These are phyloP conservation scores for Cremastobaeus sp. DNA, from an alignment of 2,888 invertebrate genomes.

Conservation along the genomic window DNA sequence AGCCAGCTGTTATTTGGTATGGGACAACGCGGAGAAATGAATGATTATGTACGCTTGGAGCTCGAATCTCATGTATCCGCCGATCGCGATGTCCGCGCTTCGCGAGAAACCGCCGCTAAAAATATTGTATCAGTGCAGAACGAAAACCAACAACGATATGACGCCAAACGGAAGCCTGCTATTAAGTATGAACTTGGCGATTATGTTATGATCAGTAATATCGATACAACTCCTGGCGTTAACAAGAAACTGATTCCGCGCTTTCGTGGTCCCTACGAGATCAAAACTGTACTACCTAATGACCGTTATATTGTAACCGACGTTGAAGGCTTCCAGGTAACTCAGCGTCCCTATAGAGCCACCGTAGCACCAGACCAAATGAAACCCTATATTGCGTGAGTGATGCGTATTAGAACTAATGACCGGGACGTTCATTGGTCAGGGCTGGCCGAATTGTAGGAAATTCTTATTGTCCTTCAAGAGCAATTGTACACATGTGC, in stretches of 20 bases:
- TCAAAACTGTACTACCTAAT: neutral
- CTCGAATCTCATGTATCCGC: neutral
- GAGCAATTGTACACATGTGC: too few species aligned
- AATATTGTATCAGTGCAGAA: neutral
- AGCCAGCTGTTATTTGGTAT: constrained; percentile 66
- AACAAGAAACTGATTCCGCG: neutral
- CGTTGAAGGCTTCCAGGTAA: neutral
- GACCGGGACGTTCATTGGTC: too few species aligned
- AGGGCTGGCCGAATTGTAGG: too few species aligned
- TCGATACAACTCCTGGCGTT: neutral
- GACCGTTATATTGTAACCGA: neutral
- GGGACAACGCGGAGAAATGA: constrained; percentile 60
- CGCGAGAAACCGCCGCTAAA: too few species aligned
- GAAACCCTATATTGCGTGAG: neutral
- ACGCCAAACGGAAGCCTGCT: neutral
- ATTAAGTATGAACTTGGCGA: neutral
- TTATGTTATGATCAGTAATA: constrained; percentile 1
- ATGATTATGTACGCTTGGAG: neutral
- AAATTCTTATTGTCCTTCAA: too few species aligned
- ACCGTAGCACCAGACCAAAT: neutral
- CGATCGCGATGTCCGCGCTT: neutral
- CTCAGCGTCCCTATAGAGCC: neutral
- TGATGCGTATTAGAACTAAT: too few species aligned
- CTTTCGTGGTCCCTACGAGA: neutral
- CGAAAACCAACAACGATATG: neutral